Evolutionary conservation across 30 jellyfish, hydroid and myxozoan species (phyloP), one percentile per base, ranked within the genome.

Genomic region (Hydra vulgaris): DNA sequence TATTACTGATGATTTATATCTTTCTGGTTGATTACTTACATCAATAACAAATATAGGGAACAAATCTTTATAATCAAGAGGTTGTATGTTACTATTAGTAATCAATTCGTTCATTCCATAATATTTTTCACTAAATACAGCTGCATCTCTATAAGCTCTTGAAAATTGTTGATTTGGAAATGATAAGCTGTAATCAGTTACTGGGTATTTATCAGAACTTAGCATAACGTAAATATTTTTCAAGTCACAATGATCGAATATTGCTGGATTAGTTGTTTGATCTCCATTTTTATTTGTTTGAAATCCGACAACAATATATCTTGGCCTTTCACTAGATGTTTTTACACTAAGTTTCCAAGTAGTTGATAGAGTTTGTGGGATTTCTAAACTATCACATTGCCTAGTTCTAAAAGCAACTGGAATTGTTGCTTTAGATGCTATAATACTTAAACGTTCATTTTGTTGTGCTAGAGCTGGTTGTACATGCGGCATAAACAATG

Each of bases 231-330:
- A 23, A 3, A 69, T 69, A 23, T 23, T 69, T 15, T 69, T 21
- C 76, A 69, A 21, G 76, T 69, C 27, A 15, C 76, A 69, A 23
- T 69, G 76, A 23, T 69, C 76, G 27, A 69, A 69, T 21, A 69
- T 15, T 3, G 27, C 5, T 8, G 76, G 15, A 23, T 69, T 23
- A 8, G 8, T 5, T 23, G 8, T 23, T 23, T 69, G 76, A 23
- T 69, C 15, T 3, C 27, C 27, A 21, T 69, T 15, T 69, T 15
- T 69, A 8, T 23, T 23, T 69, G 76, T 69, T 23, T 23, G 76
- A 15, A 69, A 69, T 21, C 27, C 76, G 5, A 69, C 15, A 21
- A 69, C 15, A 8, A 69, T 23, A 15, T 3, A 69, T 21, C 76
- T 21, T 69, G 76, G 76, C 15, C 27, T 69, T 69, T 69, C 76